These are phyloP conservation scores for Linnaemya vulpina DNA, from an alignment of 2,888 invertebrate genomes.

Conservation along the genomic window DNA sequence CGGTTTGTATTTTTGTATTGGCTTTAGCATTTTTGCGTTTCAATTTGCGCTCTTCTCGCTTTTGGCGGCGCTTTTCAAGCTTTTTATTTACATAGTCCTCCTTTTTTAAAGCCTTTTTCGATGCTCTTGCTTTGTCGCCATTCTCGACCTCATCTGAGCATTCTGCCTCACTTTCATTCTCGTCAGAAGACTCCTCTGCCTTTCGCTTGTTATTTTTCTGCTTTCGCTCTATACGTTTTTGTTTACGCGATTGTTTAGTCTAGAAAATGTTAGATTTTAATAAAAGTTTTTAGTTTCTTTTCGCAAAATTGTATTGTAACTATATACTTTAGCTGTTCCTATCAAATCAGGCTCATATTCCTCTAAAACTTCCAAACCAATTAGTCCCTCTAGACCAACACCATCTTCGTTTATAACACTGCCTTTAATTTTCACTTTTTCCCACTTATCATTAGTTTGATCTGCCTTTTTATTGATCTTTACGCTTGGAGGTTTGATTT, in stretches of 20 bases:
- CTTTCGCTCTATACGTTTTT: constrained; percentile 67
- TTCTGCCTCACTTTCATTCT: constrained; percentile 28
- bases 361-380: constrained; percentile 90
- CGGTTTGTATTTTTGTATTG: constrained; percentile 37
- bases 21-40: constrained; percentile 70
- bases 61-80: constrained; percentile 74
- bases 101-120: constrained; percentile 74
- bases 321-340: constrained; percentile 82
- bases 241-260: constrained; percentile 65
- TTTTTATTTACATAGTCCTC: constrained; percentile 74
- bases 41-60: constrained; percentile 76
- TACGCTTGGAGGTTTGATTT: constrained; percentile 59
- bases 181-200: background rate
- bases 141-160: constrained; percentile 32
- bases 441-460: constrained; percentile 83
- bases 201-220: constrained; percentile 73
- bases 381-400: constrained; percentile 86
- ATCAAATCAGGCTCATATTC: constrained; percentile 85
- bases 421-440: constrained; percentile 87
- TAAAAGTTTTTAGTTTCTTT: background rate
- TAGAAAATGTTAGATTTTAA: constrained; percentile 1
- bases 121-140: background rate
- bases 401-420: constrained; percentile 83
- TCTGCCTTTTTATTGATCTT: constrained; percentile 47
- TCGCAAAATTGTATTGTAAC: background rate